Evolutionary conservation across 2,113 vertebrate genomes (phyloP), one percentile per base, ranked within the genome.

Genomic region (Gasterosteus nipponicus): DNA sequence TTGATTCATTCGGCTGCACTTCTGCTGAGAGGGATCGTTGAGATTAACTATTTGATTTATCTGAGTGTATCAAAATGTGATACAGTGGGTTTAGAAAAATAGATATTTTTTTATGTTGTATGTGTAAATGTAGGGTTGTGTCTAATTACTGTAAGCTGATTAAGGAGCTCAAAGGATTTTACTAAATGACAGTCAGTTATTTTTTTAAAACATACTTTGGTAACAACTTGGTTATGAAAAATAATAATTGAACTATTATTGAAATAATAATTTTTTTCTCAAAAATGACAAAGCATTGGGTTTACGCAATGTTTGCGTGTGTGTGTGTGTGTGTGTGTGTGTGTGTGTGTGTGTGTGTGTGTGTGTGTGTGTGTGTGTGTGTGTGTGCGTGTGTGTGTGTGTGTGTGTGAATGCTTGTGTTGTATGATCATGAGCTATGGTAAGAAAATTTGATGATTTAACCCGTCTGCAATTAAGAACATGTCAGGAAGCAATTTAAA

Each of bases 401-500:
- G 51, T 5, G 51, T 18, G 14, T 7, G 46, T 47, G 44, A 6
- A 16, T 47, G 51, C 26, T 9, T 54, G 10, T 58, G 58, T 69
- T 63, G 11, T 64, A 9, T 51, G 31, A 11, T 41, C 10, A 19
- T 47, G 19, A 59, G 38, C 42, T 33, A 59, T 51, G 39, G 18
- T 56, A 35, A 54, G 29, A 42, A 19, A 18, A 35, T 44, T 66
- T 62, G 19, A 53, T 69, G 62, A 75, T 42, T 69, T 18, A 78
- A 69, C 44, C 39, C 5, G 14, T 35, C n/a, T 62, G 63, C 26
- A 77, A 72, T 78, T 72, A 59, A 68, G 31, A n/a, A 64, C 26
- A 58, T 64, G 59, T 75, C 75, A 22, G 61, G 58, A 85, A 73
- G 60, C 47, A 68, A 79, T 88, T 81, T 75, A 35, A 79, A 57